phyloP scores from a whole-genome alignment of 1,140 invertebrate species.

The Aphelenchoides avenae region DNA sequence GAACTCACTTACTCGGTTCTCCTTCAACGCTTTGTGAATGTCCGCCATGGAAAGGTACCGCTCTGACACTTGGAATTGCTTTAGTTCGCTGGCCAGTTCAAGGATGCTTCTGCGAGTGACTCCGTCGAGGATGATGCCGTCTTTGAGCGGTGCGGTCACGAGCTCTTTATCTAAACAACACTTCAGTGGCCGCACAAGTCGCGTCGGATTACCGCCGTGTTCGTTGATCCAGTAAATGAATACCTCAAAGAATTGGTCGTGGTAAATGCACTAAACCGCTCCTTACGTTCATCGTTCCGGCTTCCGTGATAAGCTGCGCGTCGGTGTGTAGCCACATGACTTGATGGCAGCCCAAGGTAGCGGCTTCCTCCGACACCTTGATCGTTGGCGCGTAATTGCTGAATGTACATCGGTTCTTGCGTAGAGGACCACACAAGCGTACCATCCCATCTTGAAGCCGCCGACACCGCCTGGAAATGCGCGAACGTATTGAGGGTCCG shows the following conservation, averaged over 20 bases:
- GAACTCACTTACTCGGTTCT: slow-evolving; percentile 73
- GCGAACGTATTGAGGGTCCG: slow-evolving; percentile 74
- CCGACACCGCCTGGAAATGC: slow-evolving; percentile 95
- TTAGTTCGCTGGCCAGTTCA: slow-evolving; percentile 73
- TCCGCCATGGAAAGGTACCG: slow-evolving; percentile 78
- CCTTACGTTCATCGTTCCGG: slow-evolving; percentile 98
- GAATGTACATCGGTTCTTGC: slow-evolving; percentile 22
- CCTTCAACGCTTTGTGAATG: slow-evolving; percentile 70
- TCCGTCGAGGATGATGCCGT: slow-evolving; percentile 76
- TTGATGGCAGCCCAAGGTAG: slow-evolving; percentile 78
- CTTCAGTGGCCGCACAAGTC: no score
- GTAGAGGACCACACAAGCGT: slow-evolving; percentile 15
- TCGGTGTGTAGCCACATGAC: slow-evolving; percentile 93
- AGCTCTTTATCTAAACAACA: slow-evolving; percentile 75
- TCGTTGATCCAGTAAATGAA: slow-evolving; percentile 83
- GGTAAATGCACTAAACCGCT: no score
- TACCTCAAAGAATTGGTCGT: no score
- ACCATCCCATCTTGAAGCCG: slow-evolving; percentile 83
- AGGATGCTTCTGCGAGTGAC: slow-evolving; percentile 82
- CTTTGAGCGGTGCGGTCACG: slow-evolving; percentile 77
- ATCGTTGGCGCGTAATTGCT: slow-evolving; percentile 67
- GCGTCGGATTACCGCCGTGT: slow-evolving; percentile 71
- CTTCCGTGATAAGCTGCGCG: slow-evolving; percentile 88
- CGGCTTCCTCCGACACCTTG: slow-evolving; percentile 69
- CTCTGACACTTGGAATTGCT: slow-evolving; percentile 79